These are phyloP conservation scores for Carlito syrichta DNA, from an alignment of 2,113 vertebrate genomes.

Conservation along the genomic window DNA sequence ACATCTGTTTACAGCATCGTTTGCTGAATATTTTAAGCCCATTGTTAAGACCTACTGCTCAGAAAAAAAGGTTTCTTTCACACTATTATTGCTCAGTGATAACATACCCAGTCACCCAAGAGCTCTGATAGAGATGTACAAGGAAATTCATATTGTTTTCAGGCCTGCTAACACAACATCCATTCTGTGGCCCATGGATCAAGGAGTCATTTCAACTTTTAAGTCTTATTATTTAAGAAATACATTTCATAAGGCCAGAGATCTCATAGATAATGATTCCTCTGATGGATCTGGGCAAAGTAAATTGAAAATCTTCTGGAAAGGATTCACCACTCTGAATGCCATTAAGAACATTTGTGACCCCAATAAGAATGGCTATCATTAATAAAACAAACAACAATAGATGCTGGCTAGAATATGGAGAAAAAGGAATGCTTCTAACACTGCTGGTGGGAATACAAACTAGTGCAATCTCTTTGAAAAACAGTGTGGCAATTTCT, in stretches of 20 bases:
- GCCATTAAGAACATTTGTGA: neutral
- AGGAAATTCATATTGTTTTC: neutral
- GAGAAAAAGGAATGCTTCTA: too few relatives aligned
- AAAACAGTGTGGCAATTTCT: too few relatives aligned
- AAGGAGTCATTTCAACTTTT: neutral
- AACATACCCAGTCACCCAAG: neutral
- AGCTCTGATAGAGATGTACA: neutral
- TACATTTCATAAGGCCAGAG: neutral
- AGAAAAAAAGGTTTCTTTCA: neutral
- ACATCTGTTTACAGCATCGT: neutral
- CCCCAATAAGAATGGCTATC: accelerated
- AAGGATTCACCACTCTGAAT: neutral
- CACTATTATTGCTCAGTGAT: neutral
- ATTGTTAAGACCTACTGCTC: neutral
- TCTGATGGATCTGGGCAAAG: neutral
- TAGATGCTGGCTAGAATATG: too few relatives aligned
- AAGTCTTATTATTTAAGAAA: neutral
- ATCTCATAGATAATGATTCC: neutral
- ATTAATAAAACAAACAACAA: too few relatives aligned
- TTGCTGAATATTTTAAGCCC: neutral
- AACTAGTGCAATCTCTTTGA: too few relatives aligned
- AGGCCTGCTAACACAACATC: neutral
- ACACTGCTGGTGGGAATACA: too few relatives aligned
- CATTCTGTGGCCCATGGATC: neutral
- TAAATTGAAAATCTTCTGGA: neutral